Evolutionary conservation across 2,888 invertebrate species (phyloP), one percentile per base, ranked within the genome.

Genomic region (Ditula angustiorana): DNA sequence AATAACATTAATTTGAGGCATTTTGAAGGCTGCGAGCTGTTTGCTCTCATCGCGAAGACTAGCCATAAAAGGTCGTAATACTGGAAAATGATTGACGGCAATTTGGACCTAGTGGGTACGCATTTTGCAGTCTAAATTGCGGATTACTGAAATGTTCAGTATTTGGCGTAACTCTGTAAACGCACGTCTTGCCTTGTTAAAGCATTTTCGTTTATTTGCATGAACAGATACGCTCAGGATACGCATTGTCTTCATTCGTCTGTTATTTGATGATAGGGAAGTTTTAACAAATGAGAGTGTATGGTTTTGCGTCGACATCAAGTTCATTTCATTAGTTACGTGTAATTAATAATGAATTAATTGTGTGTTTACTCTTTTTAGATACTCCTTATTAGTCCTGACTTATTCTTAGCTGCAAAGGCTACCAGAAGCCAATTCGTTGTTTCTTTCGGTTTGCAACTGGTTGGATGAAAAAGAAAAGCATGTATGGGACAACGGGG

Each of bases 171-270:
- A 19, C 19, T 41, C 41, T 8, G 41, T 8, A 41, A 41, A 41
- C 10, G 41, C 41, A 13, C 13, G 28, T 37, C 35, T 59, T 58
- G 28, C 28, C 35, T 59, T 58, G 47, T 49, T 35, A 35, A 24
- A 24, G 49, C 37, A 60, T 60, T 60, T 28, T 50, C 59, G 41
- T 60, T 60, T 60, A 60, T 50, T 60, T 60, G 59, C 46, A 35
- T 16, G 50, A 50, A 35, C 37, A 28, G 49, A 60, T 41, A 49
- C 37, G 49, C 50, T 24, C n/a, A n/a, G n/a, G n/a, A n/a, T n/a
- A n/a, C n/a, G n/a, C n/a, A 50, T 60, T 60, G 59, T 60, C 49
- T 60, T 28, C 24, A 26, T 37, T 59, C 59, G 37, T 26, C 59
- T 60, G 59, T 16, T 60, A 23, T 60, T 50, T 41, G 50, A 21